Conservation (phyloP, 2,888 invertebrate species). For the Doris montereyensis region DNA sequence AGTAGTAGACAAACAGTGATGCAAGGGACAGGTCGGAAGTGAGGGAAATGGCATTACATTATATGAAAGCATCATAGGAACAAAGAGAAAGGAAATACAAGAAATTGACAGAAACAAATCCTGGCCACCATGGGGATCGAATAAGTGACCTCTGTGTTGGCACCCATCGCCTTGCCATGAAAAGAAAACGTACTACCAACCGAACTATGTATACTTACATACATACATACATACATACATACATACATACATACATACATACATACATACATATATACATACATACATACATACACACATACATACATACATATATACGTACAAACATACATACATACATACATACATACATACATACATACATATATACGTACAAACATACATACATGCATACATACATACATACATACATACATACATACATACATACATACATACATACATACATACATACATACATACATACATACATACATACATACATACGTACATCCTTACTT, state of each 20-base stretch:
- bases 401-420: slow-evolving; percentile 22
- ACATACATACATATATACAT: neutral
- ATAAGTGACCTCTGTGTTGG: no score
- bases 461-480: neutral
- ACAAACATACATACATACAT: slow-evolving; percentile 16
- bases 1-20: no score
- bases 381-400: slow-evolving; percentile 29
- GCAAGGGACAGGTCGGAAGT: no score
- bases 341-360: slow-evolving; percentile 12
- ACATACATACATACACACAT: neutral
- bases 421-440: slow-evolving; percentile 8
- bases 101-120: no score
- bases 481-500: no score
- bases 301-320: neutral
- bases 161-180: no score
- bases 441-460: slow-evolving; percentile 11
- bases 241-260: slow-evolving; percentile 23
- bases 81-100: no score
- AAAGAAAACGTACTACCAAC: no score
- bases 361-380: no score
- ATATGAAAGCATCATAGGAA: no score
- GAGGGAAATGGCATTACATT: no score
- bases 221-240: neutral
- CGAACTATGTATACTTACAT: neutral
- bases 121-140: no score